phyloP scores from a whole-genome alignment of 2,797 vertebrate genomes.

The Hemibagrus guttatus region DNA sequence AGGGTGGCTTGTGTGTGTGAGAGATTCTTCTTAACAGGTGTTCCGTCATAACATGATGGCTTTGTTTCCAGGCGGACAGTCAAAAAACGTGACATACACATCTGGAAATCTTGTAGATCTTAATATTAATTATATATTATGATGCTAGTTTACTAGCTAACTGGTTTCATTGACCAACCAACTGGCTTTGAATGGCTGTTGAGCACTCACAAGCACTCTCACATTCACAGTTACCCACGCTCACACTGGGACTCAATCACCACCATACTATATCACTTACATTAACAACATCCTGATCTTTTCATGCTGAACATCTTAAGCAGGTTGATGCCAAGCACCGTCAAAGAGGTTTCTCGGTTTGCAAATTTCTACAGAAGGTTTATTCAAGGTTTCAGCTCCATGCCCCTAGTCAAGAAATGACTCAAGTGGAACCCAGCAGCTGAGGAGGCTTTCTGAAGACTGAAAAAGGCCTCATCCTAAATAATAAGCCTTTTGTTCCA shows the following conservation, averaged over 20 bases:
- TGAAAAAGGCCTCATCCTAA: background rate
- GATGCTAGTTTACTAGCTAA: too few relatives aligned
- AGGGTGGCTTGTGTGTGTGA: too few relatives aligned
- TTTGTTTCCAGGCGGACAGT: too few relatives aligned
- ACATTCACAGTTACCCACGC: background rate
- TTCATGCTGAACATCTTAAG: background rate
- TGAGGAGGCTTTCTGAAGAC: background rate
- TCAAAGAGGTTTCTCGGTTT: background rate
- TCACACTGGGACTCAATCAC: background rate
- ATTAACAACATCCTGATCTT: background rate
- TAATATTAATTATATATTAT: too few relatives aligned
- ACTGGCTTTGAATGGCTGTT: too few relatives aligned
- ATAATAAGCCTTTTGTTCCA: background rate
- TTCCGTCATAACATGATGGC: too few relatives aligned
- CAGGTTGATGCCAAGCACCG: background rate
- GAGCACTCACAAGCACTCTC: too few relatives aligned
- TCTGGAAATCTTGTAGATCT: too few relatives aligned
- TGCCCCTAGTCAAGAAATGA: background rate
- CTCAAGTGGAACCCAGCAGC: background rate
- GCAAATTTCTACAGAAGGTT: background rate
- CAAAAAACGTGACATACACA: too few relatives aligned
- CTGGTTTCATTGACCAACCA: too few relatives aligned
- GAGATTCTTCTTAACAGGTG: too few relatives aligned
- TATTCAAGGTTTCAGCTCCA: background rate
- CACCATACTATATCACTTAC: background rate